These are phyloP conservation scores for Drosophila nigrodunni DNA, from an alignment of 1,140 invertebrate species.

Conservation along the genomic window DNA sequence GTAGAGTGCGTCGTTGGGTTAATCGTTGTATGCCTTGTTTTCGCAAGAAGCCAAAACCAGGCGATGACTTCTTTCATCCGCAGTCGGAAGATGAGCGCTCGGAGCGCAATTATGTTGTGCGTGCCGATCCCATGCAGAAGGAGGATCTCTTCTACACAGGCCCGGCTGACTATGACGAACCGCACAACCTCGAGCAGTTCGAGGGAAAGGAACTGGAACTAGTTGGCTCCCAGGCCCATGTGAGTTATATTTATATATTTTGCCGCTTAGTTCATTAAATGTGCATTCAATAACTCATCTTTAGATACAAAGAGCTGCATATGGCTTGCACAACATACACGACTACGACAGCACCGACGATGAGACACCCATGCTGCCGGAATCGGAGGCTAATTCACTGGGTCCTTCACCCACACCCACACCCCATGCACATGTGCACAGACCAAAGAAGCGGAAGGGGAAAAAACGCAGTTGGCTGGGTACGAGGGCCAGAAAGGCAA, in stretches of 20 bases:
- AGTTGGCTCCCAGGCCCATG: constrained; percentile 45
- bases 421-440: neutral
- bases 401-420: no score
- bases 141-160: constrained; percentile 79
- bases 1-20: neutral
- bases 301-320: constrained; percentile 52
- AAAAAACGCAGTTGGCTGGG: constrained; percentile 17
- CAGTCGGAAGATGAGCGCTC: neutral
- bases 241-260: constrained; percentile 16
- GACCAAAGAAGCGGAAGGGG: neutral
- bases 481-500: constrained; percentile 28
- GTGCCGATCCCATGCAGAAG: constrained; percentile 60
- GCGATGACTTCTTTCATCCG: neutral
- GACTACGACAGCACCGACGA: constrained; percentile 22
- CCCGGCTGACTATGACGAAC: constrained; percentile 46
- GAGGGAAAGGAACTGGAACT: constrained; percentile 63
- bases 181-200: constrained; percentile 45
- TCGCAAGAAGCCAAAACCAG: neutral
- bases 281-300: no score
- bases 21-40: constrained; percentile 14
- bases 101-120: constrained; percentile 54
- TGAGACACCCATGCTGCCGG: neutral
- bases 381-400: neutral
- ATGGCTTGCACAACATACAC: constrained; percentile 52
- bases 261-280: no score